Conservation (phyloP, 2,113 vertebrate genomes). For the Daboia siamensis region DNA sequence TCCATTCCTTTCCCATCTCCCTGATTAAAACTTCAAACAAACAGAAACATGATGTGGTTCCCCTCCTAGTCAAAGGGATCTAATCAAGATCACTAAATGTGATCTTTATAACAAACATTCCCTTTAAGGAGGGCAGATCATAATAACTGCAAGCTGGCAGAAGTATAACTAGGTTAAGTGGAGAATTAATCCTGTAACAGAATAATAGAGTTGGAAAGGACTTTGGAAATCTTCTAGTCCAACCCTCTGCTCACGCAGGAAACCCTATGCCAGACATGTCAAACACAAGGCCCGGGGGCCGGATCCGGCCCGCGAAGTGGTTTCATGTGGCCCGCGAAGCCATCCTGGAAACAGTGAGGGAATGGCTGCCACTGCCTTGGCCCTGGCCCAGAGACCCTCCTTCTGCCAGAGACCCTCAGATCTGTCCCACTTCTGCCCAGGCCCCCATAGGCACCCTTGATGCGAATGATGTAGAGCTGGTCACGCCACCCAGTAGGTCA, state of each 20-base stretch:
- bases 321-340: no score
- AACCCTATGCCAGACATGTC: background rate
- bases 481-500: no score
- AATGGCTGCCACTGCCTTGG: no score
- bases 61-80: background rate
- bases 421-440: no score
- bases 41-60: background rate
- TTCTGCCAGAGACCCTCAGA: no score
- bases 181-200: background rate
- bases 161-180: background rate
- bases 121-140: background rate
- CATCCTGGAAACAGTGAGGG: no score
- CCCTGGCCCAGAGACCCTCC: no score
- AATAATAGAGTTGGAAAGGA: background rate
- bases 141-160: background rate
- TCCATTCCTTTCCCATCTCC: background rate
- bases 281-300: no score
- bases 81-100: background rate
- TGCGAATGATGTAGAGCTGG: no score
- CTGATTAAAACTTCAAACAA: background rate
- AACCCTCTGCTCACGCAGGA: background rate
- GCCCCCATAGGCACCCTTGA: no score
- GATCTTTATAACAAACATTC: background rate
- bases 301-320: no score
- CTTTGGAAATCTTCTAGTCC: background rate